These are phyloP conservation scores for Drosophila nikananu DNA, from an alignment of 1,140 invertebrate genomes.

Conservation along the genomic window DNA sequence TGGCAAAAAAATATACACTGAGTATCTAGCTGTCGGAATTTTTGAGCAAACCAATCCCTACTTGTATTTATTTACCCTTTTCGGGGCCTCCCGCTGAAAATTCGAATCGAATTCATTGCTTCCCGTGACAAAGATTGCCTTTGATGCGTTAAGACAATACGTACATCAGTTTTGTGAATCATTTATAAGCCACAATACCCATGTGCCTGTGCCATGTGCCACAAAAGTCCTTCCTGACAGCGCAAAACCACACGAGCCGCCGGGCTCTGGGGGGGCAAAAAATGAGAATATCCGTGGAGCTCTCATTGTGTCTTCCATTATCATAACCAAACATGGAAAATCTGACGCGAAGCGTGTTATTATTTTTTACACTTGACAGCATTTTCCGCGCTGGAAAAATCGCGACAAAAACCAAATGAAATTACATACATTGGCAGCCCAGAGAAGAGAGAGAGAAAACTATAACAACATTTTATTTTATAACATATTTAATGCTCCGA, in stretches of 20 bases:
- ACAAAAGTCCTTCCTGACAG: slow-evolving; percentile 38
- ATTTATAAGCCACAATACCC: slow-evolving; percentile 57
- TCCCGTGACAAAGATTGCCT: slow-evolving; percentile 60
- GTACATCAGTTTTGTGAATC: slow-evolving; percentile 56
- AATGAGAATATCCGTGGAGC: slow-evolving; percentile 20
- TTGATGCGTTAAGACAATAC: slow-evolving; percentile 71
- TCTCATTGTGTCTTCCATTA: slow-evolving; percentile 69
- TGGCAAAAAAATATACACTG: neutral
- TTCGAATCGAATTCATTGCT: slow-evolving; percentile 38
- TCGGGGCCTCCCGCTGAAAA: slow-evolving; percentile 12
- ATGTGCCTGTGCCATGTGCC: slow-evolving; percentile 20
- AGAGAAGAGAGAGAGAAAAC: slow-evolving; percentile 32
- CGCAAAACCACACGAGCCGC: slow-evolving; percentile 18
- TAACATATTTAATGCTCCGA: slow-evolving; percentile 64
- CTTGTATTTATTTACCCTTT: slow-evolving; percentile 27
- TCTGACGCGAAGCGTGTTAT: slow-evolving; percentile 72
- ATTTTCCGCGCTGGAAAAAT: slow-evolving; percentile 39
- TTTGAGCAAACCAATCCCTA: too few relatives aligned
- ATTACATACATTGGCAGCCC: slow-evolving; percentile 38
- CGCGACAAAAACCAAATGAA: slow-evolving; percentile 46
- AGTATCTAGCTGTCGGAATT: neutral
- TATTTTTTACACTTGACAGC: slow-evolving; percentile 71
- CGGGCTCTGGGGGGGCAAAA: slow-evolving; percentile 30
- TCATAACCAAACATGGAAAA: slow-evolving; percentile 74
- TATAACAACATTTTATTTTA: slow-evolving; percentile 69